Conservation (phyloP, 2,888 invertebrate species). For the Scaptomyza parva region DNA sequence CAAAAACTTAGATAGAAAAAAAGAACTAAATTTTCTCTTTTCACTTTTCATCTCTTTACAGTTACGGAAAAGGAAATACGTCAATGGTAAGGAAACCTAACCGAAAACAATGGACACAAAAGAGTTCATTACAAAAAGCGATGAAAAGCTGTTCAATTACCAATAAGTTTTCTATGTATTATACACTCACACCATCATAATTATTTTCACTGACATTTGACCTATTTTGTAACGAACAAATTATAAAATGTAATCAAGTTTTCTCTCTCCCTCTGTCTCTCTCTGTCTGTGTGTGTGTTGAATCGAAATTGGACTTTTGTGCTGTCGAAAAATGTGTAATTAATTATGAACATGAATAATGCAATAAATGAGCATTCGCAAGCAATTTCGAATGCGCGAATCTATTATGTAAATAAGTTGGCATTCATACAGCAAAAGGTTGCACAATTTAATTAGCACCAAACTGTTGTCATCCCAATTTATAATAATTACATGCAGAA, state of each 20-base stretch:
- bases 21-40: constrained; percentile 31
- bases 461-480: constrained; percentile 28
- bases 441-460: constrained; percentile 53
- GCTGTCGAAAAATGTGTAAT: constrained; percentile 22
- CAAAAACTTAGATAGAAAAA: background rate
- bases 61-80: constrained; percentile 95
- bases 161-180: constrained; percentile 15
- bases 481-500: constrained; percentile 28
- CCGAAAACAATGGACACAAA: background rate
- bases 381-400: constrained; percentile 19
- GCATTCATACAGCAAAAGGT: constrained; percentile 19
- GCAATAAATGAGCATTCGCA: constrained; percentile 21
- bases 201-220: constrained; percentile 6
- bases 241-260: constrained; percentile 22
- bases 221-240: constrained; percentile 1
- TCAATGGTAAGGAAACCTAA: constrained; percentile 93
- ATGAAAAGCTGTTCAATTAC: background rate
- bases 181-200: no score
- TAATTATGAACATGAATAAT: constrained; percentile 34
- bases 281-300: constrained; percentile 24
- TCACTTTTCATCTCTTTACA: constrained; percentile 86
- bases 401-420: constrained; percentile 39
- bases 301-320: constrained; percentile 17
- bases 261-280: no score
- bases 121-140: no score